Evolutionary conservation across 2,888 invertebrate species (phyloP).

Genomic region (Belgica antarctica): DNA sequence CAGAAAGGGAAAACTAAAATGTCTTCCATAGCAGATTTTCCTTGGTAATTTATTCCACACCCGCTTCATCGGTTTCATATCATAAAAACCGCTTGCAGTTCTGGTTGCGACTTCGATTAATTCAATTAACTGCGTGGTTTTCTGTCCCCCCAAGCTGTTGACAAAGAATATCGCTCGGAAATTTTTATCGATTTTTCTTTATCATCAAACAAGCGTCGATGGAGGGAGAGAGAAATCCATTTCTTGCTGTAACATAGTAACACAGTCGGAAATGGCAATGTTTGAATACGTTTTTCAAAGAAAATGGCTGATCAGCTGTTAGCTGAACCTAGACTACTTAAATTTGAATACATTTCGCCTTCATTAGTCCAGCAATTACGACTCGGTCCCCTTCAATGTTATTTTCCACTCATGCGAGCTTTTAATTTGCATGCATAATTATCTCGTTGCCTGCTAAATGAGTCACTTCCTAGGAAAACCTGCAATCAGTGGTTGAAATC

Average conservation of each 20-base stretch:
- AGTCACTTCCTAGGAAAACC: too few relatives aligned
- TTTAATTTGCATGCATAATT: slow-evolving; percentile 7
- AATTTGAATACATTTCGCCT: too few relatives aligned
- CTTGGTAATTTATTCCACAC: slow-evolving; percentile 2
- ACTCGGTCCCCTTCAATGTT: neutral
- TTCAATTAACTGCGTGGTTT: too few relatives aligned
- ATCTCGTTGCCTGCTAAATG: too few relatives aligned
- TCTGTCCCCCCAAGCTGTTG: too few relatives aligned
- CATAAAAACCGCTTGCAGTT: too few relatives aligned
- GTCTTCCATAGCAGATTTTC: slow-evolving; percentile 16
- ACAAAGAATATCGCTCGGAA: too few relatives aligned
- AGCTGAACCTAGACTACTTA: too few relatives aligned
- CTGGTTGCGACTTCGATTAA: too few relatives aligned
- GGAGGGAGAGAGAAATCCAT: neutral
- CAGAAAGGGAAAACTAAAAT: slow-evolving; percentile 17
- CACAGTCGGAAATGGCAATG: neutral
- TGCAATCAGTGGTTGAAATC: neutral
- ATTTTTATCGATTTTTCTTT: slow-evolving; percentile 28
- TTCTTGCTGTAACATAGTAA: slow-evolving; percentile 25
- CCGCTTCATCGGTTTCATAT: too few relatives aligned
- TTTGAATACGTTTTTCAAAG: neutral
- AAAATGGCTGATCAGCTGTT: neutral
- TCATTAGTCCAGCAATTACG: neutral
- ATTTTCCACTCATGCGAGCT: neutral
- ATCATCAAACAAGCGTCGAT: neutral